These are phyloP conservation scores for Megalopta genalis DNA, from an alignment of 1,140 invertebrate genomes.

Conservation along the genomic window DNA sequence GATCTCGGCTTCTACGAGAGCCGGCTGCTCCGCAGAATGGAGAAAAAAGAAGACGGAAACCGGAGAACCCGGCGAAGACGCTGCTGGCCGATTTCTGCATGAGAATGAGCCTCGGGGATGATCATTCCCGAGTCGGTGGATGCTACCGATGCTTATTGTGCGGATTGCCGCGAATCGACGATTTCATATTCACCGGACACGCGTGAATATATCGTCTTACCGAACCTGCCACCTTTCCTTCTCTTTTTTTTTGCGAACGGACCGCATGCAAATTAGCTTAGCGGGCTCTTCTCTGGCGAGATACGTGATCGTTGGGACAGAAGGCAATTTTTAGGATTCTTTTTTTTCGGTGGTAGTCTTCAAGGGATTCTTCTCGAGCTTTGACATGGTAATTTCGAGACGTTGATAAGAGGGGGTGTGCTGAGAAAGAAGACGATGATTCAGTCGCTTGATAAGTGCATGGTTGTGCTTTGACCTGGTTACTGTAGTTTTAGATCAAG, in stretches of 20 bases:
- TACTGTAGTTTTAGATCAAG: too few relatives aligned
- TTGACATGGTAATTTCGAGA: too few relatives aligned
- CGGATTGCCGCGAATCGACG: slow-evolving; percentile 12
- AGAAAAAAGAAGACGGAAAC: slow-evolving; percentile 48
- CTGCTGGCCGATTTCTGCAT: slow-evolving; percentile 32
- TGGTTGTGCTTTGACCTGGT: too few relatives aligned
- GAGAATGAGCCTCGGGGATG: slow-evolving; percentile 10
- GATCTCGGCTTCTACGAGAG: not conserved
- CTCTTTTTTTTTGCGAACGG: slow-evolving; percentile 20
- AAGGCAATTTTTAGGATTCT: not conserved
- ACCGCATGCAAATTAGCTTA: slow-evolving; percentile 17
- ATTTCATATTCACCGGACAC: not conserved
- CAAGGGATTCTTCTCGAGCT: too few relatives aligned
- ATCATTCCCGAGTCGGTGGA: not conserved
- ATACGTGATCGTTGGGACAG: not conserved
- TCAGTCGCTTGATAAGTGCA: too few relatives aligned
- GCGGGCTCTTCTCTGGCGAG: not conserved
- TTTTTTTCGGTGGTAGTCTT: too few relatives aligned
- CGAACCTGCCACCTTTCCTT: not conserved
- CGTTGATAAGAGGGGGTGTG: too few relatives aligned
- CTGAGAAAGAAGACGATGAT: too few relatives aligned
- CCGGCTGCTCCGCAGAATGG: slow-evolving; percentile 35
- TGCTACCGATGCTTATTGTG: slow-evolving; percentile 4
- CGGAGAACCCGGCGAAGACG: slow-evolving; percentile 47
- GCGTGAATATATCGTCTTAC: slow-evolving; percentile 11